Conservation (phyloP, 2,113 vertebrate genomes). For the Petroica traversi region DNA sequence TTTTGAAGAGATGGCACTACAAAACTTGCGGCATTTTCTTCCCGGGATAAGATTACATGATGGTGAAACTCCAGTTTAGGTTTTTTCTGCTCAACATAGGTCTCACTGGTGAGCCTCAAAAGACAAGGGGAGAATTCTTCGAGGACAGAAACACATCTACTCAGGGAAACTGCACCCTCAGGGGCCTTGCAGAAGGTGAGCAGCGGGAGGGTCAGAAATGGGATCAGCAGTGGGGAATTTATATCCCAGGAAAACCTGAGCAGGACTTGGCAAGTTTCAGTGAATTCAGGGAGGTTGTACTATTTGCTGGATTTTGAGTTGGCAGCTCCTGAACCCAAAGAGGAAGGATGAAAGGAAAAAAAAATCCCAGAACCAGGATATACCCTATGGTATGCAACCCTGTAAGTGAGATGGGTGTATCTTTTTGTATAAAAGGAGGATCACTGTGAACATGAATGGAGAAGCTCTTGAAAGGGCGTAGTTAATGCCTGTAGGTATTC, state of each 20-base stretch:
- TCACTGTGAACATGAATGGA: not conserved
- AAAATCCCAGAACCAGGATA: not conserved
- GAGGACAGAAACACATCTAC: not conserved
- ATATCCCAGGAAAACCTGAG: not conserved
- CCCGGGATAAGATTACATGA: not conserved
- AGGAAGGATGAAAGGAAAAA: not conserved
- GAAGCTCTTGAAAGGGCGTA: not conserved
- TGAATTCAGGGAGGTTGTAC: not conserved
- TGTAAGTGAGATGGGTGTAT: not conserved
- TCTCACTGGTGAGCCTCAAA: not conserved
- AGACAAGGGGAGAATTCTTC: not conserved
- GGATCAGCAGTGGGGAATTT: not conserved
- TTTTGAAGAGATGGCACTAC: not conserved
- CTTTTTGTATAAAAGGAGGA: not conserved
- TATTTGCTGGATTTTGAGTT: not conserved
- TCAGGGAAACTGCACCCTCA: not conserved
- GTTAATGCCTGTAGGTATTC: not conserved
- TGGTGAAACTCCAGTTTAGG: not conserved
- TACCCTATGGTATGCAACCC: not conserved
- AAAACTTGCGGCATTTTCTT: not conserved
- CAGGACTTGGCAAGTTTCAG: not conserved
- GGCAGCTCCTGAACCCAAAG: not conserved
- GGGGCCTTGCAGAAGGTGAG: not conserved
- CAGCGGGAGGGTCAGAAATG: not conserved
- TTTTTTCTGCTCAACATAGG: not conserved